These are phyloP conservation scores for Drosophila azteca DNA, from an alignment of 1,140 invertebrate species.

Conservation along the genomic window DNA sequence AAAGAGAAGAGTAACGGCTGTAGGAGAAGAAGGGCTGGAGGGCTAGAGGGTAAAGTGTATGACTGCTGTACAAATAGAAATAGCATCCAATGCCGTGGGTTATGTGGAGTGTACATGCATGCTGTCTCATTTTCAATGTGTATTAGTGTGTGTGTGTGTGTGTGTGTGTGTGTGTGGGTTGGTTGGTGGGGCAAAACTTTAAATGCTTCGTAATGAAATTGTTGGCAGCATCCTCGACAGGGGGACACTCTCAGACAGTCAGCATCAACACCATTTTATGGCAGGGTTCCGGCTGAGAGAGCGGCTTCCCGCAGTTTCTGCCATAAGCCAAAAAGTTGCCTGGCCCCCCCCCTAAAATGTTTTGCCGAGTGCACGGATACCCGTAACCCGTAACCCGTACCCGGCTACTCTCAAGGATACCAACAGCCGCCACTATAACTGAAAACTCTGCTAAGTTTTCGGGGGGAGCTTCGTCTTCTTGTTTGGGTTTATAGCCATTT, in stretches of 20 bases:
- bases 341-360: constrained; percentile 32
- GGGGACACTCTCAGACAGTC: constrained; percentile 35
- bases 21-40: too few relatives aligned
- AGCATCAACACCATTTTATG: constrained; percentile 68
- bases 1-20: constrained; percentile 17
- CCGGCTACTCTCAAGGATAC: not conserved
- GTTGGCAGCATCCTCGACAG: constrained; percentile 58
- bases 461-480: too few relatives aligned
- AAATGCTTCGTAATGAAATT: constrained; percentile 80
- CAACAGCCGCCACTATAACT: constrained; percentile 13
- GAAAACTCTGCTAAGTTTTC: constrained; percentile 66
- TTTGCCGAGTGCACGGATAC: constrained; percentile 10
- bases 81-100: constrained; percentile 27
- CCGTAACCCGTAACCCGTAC: too few relatives aligned
- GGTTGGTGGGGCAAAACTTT: constrained; percentile 67
- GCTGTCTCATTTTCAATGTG: constrained; percentile 9
- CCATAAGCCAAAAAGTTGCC: constrained; percentile 70
- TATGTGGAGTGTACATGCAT: not conserved
- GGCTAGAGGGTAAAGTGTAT: constrained; percentile 4
- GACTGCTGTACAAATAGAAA: constrained; percentile 31
- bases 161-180: constrained; percentile 31
- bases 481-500: constrained; percentile 52
- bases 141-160: constrained; percentile 33
- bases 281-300: constrained; percentile 54
- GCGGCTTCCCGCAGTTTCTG: constrained; percentile 61